phyloP scores from a whole-genome alignment of 2,888 invertebrate species.

The Lapara coniferarum region DNA sequence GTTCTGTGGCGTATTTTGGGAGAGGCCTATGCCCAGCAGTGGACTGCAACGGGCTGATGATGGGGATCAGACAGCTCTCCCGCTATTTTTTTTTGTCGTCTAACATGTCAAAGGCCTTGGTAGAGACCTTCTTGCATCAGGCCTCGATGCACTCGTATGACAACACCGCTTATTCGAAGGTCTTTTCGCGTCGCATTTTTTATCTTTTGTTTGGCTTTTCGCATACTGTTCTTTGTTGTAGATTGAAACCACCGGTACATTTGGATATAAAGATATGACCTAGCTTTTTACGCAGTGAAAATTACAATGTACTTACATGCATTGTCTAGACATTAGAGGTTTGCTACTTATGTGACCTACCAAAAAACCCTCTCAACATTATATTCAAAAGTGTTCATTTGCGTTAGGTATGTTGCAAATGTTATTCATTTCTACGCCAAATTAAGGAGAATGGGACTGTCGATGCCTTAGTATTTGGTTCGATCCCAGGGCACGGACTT shows the following conservation, averaged over 20 bases:
- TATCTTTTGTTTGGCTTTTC: conserved; percentile 5
- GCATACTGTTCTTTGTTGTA: conserved; percentile 8
- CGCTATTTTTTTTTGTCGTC: background rate
- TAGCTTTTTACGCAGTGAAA: too few species aligned
- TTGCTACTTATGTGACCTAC: too few species aligned
- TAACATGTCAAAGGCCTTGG: conserved; percentile 42
- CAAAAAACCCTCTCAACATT: background rate
- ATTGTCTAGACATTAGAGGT: too few species aligned
- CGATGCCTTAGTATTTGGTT: too few species aligned
- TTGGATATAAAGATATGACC: too few species aligned
- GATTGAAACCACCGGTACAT: background rate
- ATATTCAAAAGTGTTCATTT: background rate
- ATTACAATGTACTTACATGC: background rate
- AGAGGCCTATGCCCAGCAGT: too few species aligned
- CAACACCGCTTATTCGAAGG: conserved; percentile 6
- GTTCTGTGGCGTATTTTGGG: too few species aligned
- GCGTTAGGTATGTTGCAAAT: too few species aligned
- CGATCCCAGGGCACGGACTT: too few species aligned
- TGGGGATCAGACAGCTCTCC: background rate
- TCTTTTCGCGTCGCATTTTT: conserved; percentile 2
- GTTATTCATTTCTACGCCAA: too few species aligned
- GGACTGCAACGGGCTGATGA: too few species aligned
- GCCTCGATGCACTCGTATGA: conserved; percentile 42
- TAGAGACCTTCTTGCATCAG: conserved; percentile 51
- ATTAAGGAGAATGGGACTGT: too few species aligned